Evolutionary conservation across 1,140 invertebrate genomes (phyloP).

Genomic region (Ceratina calcarata): DNA sequence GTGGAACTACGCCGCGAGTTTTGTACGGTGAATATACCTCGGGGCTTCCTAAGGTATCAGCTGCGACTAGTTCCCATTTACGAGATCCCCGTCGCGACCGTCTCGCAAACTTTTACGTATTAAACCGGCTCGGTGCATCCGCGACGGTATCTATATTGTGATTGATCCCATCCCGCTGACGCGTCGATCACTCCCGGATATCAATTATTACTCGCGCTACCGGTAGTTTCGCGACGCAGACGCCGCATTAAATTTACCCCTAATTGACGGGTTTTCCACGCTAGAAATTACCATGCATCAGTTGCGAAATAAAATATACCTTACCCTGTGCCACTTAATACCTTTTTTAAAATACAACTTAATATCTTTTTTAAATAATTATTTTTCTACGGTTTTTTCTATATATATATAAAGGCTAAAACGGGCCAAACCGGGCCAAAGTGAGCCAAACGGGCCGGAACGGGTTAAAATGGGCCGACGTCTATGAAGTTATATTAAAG

Average conservation of each 20-base stretch:
- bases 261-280: too few relatives aligned
- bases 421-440: too few relatives aligned
- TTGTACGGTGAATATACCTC: constrained; percentile 47
- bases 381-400: too few relatives aligned
- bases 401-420: too few relatives aligned
- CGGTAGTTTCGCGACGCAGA: constrained; percentile 21
- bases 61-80: constrained; percentile 47
- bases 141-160: not conserved
- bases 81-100: not conserved
- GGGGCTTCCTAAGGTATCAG: constrained; percentile 54
- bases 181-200: constrained; percentile 6
- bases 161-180: constrained; percentile 7
- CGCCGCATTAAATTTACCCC: not conserved
- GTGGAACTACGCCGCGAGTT: constrained; percentile 50
- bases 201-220: not conserved
- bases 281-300: too few relatives aligned
- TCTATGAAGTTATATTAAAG: too few relatives aligned
- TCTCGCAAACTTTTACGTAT: constrained; percentile 54
- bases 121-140: constrained; percentile 20
- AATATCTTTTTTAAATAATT: too few relatives aligned
- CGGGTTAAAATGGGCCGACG: too few relatives aligned
- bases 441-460: too few relatives aligned
- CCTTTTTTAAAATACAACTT: too few relatives aligned
- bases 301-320: too few relatives aligned
- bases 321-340: too few relatives aligned